These are phyloP conservation scores for Peromyscus polionotus DNA, from an alignment of 2,113 vertebrate species.

Conservation along the genomic window DNA sequence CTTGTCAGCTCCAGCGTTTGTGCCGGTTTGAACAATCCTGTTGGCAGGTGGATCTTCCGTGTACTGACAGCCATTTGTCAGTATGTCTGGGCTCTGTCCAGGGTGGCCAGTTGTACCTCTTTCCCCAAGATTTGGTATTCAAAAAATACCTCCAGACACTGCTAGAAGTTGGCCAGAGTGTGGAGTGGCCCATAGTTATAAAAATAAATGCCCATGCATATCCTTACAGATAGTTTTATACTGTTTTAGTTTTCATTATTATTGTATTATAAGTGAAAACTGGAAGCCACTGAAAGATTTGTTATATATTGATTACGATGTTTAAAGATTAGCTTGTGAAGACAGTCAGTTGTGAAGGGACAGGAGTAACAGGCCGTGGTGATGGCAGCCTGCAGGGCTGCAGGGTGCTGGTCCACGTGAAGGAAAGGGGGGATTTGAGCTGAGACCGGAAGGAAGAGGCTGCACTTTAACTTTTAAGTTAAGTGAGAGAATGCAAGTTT, in stretches of 20 bases:
- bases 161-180: fast-evolving
- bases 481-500: not conserved
- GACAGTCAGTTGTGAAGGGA: not conserved
- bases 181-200: not conserved
- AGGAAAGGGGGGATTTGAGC: not conserved
- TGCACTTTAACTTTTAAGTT: not conserved
- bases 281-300: not conserved
- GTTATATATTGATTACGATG: not conserved
- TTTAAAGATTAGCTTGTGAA: not conserved
- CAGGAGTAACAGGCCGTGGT: not conserved
- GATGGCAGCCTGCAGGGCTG: too few species aligned
- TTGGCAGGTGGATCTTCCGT: not conserved
- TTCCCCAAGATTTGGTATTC: not conserved
- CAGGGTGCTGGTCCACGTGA: not conserved
- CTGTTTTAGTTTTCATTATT: not conserved
- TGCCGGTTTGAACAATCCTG: not conserved
- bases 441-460: not conserved
- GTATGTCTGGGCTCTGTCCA: not conserved
- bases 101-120: not conserved
- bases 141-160: not conserved
- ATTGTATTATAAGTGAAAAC: not conserved
- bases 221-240: not conserved
- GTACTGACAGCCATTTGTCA: not conserved
- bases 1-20: not conserved
- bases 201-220: not conserved